These are phyloP conservation scores for Galago senegalensis DNA, from an alignment of 2,797 vertebrate genomes.

Conservation along the genomic window DNA sequence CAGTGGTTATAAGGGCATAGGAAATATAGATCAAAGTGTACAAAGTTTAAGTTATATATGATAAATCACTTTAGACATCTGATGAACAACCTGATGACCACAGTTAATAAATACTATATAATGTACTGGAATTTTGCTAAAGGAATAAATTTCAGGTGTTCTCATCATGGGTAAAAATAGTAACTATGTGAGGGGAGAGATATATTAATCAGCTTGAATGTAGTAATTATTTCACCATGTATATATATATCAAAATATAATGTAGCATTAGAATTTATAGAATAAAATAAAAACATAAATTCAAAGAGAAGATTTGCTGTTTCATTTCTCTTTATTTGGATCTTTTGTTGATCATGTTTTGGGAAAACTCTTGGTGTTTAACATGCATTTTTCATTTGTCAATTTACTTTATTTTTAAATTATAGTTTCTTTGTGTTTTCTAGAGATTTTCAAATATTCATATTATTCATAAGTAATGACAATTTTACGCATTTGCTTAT, in stretches of 20 bases:
- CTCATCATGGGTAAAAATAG: not conserved
- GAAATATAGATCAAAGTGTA: not conserved
- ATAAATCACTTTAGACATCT: not conserved
- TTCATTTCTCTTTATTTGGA: not conserved
- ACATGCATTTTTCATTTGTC: not conserved
- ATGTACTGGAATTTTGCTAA: not conserved
- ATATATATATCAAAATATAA: not conserved
- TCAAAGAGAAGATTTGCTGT: not conserved
- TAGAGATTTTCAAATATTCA: not conserved
- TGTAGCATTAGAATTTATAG: not conserved
- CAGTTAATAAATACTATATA: not conserved
- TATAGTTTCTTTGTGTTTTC: not conserved
- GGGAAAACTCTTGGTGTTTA: not conserved
- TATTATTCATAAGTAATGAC: not conserved
- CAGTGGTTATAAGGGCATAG: not conserved
- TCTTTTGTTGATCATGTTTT: not conserved
- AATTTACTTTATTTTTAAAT: not conserved
- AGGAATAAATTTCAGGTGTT: not conserved
- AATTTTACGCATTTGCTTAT: slow-evolving; percentile 22
- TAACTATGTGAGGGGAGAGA: not conserved
- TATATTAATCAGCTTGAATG: not conserved
- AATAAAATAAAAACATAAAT: not conserved
- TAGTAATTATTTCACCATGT: not conserved
- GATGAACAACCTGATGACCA: not conserved
- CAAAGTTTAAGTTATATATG: not conserved